These are phyloP conservation scores for Syngnathus rostellatus DNA, from an alignment of 2,797 vertebrate genomes.

Conservation along the genomic window DNA sequence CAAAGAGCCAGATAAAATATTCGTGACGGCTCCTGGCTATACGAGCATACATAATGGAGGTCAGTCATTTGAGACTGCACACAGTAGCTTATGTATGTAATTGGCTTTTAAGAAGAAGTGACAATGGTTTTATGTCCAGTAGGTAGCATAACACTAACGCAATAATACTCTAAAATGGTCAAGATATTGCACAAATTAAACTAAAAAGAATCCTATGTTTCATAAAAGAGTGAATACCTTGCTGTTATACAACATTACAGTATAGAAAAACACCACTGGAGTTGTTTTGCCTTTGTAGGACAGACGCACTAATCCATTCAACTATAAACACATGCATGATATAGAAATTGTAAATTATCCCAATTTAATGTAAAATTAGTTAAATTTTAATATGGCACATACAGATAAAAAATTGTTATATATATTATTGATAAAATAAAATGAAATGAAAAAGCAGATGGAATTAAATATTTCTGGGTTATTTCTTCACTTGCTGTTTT, in stretches of 20 bases:
- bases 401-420: neutral
- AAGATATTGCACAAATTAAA: neutral
- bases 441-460: neutral
- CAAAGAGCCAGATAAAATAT: constrained; percentile 20
- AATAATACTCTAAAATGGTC: neutral
- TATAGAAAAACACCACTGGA: neutral
- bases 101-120: neutral
- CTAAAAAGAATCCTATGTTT: neutral
- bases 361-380: neutral
- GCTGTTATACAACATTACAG: neutral
- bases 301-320: neutral
- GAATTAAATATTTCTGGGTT: neutral
- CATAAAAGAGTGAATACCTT: neutral
- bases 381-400: neutral
- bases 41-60: neutral
- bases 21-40: constrained; percentile 21
- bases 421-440: too few species aligned
- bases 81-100: neutral
- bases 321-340: neutral
- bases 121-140: neutral
- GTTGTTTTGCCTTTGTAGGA: too few species aligned
- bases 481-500: neutral
- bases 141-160: neutral
- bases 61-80: neutral
- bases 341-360: neutral